Evolutionary conservation across 1,140 invertebrate genomes (phyloP), one percentile per base, ranked within the genome.

Genomic region (Rhagoletis zephyria): DNA sequence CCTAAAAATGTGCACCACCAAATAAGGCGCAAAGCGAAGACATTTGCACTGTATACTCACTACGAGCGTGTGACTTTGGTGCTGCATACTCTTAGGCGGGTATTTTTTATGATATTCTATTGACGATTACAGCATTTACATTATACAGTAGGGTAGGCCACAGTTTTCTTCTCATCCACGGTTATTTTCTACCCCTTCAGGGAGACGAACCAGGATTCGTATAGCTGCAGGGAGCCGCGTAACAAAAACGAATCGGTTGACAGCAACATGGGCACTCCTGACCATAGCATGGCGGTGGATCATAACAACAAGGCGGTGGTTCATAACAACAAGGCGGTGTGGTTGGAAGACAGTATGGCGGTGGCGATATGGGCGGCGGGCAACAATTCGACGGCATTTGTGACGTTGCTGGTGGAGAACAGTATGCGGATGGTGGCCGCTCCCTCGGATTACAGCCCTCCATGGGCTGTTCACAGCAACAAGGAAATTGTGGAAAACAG

Each of bases 191-290:
- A 30, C 30, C 30, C 30, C 30, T 30, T 30, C 30, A 30, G 30
- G 30, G 30, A 30, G 30, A 30, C 40, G 40, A 16, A 5, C 70
- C 45, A n/a, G 42, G 0, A 12, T 48, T 51, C 45, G 14, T 12
- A 77, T 51, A 51, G 45, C 42, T n/a, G n/a, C 70, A 77, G 0
- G 16, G 48, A 16, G 70, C 42, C 48, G 70, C 7, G 6, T 51
- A 77, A n/a, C 45, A 51, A 45, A 14, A 77, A 4, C 2, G 42
- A 14, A 77, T 48, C 16, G 70, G 70, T 7, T 77, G 70, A 77
- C 70, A 77, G 9, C 70, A 77, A 4, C 70, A 77, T 0, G 70
- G 45, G 7, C 70, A 77, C 16, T 77, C 70, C 12, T 77, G 70
- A n/a, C 70, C 70, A 51, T 48, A 77, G 42, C 70, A 48, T 2